Evolutionary conservation across 2,888 invertebrate genomes (phyloP), one percentile per base, ranked within the genome.

Genomic region (Oxytorus armatus): DNA sequence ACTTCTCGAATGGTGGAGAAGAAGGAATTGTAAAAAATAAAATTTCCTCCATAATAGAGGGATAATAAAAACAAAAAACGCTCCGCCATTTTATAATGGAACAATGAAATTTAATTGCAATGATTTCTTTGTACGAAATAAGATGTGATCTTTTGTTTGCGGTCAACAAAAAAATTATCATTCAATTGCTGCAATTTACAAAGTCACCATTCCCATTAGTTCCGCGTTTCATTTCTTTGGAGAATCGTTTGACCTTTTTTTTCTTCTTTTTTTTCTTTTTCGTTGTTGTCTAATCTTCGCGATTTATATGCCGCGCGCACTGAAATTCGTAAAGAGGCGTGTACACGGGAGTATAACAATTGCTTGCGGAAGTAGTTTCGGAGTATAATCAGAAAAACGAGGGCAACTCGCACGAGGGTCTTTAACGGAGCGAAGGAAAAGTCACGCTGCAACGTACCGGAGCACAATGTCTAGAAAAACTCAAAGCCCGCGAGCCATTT

Each of bases 321-420:
- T n/a, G 49, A 44, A 36, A 36, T 25, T 39, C n/a, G 61, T 10
- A 51, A 68, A 51, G 47, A 11, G 36, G 33, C 47, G 36, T 14
- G 29, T 25, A 18, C 7, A 33, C 4, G 5, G 10, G 42, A 25
- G 14, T 16, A 55, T 16, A 36, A 75, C 49, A 49, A 75, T 68
- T 68, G 23, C 23, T 23, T 21, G 42, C 11, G 55, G 29, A 55
- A 25, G 68, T 68, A 55, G 57, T 66, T 68, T 68, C 18, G 25
- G 16, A 33, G 39, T 49, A 36, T 68, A 75, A 57, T 66, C 55
- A 57, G 66, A n/a, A n/a, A 66, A 75, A 66, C 33, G 36, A 23
- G 49, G 49, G 39, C 23, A 49, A n/a, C 33, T 8, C 16, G 29
- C 33, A 33, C 55, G 33, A 33, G 29, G 23, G 59, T 18, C 14